These are phyloP conservation scores for Dynastes tityus DNA, from an alignment of 2,888 invertebrate species.

Conservation along the genomic window DNA sequence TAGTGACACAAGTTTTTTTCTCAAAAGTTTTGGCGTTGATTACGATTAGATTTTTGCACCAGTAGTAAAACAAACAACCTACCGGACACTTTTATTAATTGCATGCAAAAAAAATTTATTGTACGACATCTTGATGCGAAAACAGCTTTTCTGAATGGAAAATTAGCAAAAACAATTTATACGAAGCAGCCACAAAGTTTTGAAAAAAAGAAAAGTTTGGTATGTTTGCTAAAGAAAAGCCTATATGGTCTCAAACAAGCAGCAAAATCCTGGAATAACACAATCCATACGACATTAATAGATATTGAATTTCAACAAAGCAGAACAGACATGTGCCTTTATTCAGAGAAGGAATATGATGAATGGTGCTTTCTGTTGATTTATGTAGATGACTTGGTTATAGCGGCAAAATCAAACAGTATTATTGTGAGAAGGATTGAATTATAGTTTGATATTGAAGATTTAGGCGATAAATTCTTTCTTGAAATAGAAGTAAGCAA, in stretches of 20 bases:
- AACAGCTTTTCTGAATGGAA: constrained; percentile 19
- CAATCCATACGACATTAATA: constrained; percentile 1
- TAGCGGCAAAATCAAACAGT: background rate
- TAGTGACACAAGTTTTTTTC: background rate
- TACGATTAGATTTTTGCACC: constrained; percentile 2
- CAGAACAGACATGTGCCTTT: background rate
- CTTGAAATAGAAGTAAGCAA: too few species aligned
- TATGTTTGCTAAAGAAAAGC: background rate
- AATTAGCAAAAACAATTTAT: background rate
- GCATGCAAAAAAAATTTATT: background rate
- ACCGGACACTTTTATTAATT: background rate
- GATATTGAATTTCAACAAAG: background rate
- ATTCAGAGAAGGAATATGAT: background rate
- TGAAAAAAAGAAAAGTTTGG: background rate
- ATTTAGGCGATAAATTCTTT: too few species aligned
- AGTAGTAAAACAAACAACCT: background rate
- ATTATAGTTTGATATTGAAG: too few species aligned
- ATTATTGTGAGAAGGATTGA: too few species aligned
- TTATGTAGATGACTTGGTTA: constrained; percentile 18
- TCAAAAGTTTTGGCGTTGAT: background rate
- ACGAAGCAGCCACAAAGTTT: background rate
- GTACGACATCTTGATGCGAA: background rate
- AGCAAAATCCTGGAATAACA: background rate
- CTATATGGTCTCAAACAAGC: background rate
- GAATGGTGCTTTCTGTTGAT: background rate